Percentiles rank a stretch among this genome's conserved stretches.
Evolutionary conservation across 2,888 invertebrate species (phyloP).

Genomic region (Aporophyla lueneburgensis): DNA sequence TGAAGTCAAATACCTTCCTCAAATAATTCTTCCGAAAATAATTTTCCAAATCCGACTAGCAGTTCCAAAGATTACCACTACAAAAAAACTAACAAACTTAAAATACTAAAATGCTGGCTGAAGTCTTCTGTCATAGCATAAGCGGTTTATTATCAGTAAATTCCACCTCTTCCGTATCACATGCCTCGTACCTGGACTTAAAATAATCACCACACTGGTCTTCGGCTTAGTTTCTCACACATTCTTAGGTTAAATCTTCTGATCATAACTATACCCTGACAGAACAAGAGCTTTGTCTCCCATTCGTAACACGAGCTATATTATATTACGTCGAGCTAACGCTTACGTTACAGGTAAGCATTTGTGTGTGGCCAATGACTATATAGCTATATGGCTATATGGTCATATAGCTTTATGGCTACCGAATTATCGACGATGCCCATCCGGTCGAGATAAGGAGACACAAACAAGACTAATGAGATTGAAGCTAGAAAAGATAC

Average conservation of each 20-base stretch:
- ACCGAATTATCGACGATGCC: slow-evolving; percentile 41
- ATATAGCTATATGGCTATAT: background rate
- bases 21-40: too few species aligned
- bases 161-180: background rate
- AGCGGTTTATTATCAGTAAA: background rate
- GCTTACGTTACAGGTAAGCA: slow-evolving; percentile 52
- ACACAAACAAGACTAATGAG: slow-evolving; percentile 16
- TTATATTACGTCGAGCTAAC: slow-evolving; percentile 55
- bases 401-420: background rate
- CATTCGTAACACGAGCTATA: slow-evolving; percentile 49
- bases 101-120: too few species aligned
- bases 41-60: too few species aligned
- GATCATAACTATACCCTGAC: background rate
- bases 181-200: background rate
- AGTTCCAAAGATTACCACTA: too few species aligned
- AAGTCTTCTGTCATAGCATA: background rate
- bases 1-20: too few species aligned
- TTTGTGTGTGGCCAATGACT: slow-evolving; percentile 56
- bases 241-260: slow-evolving; percentile 55
- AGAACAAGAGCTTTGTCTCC: background rate
- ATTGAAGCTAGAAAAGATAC: background rate
- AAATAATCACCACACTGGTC: too few species aligned
- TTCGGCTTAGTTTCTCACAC: background rate
- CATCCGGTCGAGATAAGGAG: slow-evolving; percentile 63
- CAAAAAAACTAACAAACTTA: too few species aligned